Evolutionary conservation across 2,113 vertebrate genomes (phyloP), one percentile per base, ranked within the genome.

Genomic region (Paratilapia polleni): DNA sequence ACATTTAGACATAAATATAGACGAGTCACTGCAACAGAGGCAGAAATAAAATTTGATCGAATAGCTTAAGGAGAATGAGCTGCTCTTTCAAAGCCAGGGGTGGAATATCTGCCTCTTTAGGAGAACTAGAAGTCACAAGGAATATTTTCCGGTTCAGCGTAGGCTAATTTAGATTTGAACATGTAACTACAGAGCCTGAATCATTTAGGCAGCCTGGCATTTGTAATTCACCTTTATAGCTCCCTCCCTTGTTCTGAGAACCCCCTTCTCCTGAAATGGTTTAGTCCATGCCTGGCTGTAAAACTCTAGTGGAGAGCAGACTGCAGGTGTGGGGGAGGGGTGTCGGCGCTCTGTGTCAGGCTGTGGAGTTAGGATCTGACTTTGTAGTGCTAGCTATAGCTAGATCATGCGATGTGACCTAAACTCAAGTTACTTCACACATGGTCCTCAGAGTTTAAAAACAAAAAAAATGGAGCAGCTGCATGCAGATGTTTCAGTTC

Each of bases 291-390:
- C 80, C 84, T 36, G 79, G 87, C 91, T 87, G 93, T 92, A 82
- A 84, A 91, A 85, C 87, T 90, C 89, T 49, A 84, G 83, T 68
- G 82, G 78, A 83, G 66, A 89, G 76, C 91, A 86, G 85, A 87
- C 86, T 93, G 92, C 89, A 83, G 63, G 81, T 88, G 87, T 94
- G 94, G 94, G 94, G 93, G 93, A 93, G 75, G 94, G 93, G 87
- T 80, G 70, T 64, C 81, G 34, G 62, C 57, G 70, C 79, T 86
- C 63, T 86, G 74, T 90, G 41, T 84, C 70, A 87, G 81, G 20
- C 82, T 87, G 49, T 38, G 47, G 75, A 87, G 74, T 84, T 80
- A 31, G 74, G 43, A 58, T 82, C 70, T 87, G 63, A 80, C 82
- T 77, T 64, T 80, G 74, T 77, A 70, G 82, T 76, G 93, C 92